A percentile compares a stretch with the other conserved stretches of the same genome.
Conservation (phyloP, 64 coral and sea anemone genomes). For the Dendronephthya gigantea region DNA sequence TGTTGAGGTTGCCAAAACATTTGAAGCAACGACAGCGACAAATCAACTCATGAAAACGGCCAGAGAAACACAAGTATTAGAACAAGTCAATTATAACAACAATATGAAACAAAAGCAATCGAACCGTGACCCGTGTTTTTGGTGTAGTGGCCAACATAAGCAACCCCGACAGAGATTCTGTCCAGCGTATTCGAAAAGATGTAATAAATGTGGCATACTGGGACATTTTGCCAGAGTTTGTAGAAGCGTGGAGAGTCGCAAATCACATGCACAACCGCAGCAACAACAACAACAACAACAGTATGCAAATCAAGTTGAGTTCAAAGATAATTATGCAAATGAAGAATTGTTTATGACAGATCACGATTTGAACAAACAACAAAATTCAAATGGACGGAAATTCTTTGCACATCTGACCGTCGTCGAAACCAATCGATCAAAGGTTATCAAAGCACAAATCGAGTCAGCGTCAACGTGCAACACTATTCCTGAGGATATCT, state of each 20-base stretch:
- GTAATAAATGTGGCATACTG: constrained; percentile 20
- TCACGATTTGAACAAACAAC: neutral
- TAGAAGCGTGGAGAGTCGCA: neutral
- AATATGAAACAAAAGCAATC: neutral
- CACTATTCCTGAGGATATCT: neutral
- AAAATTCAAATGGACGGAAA: neutral
- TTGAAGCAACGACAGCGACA: no score
- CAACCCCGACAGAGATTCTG: constrained; percentile 11
- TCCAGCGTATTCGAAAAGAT: constrained; percentile 25
- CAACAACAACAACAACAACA: constrained; percentile 18
- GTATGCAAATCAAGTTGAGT: constrained; percentile 3
- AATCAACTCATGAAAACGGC: no score
- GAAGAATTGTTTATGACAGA: neutral
- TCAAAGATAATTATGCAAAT: neutral
- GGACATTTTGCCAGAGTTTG: neutral
- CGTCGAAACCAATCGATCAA: neutral
- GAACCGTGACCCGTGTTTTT: neutral
- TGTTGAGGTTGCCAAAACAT: no score
- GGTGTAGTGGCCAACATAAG: neutral
- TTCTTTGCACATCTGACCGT: constrained; percentile 10
- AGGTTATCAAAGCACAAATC: neutral
- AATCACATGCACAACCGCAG: neutral
- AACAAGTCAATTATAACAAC: constrained; percentile 1
- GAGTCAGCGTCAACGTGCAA: constrained; percentile 2
- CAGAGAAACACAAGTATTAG: no score